Conservation (phyloP, 1,140 invertebrate species). For the Bradysia coprophila region DNA sequence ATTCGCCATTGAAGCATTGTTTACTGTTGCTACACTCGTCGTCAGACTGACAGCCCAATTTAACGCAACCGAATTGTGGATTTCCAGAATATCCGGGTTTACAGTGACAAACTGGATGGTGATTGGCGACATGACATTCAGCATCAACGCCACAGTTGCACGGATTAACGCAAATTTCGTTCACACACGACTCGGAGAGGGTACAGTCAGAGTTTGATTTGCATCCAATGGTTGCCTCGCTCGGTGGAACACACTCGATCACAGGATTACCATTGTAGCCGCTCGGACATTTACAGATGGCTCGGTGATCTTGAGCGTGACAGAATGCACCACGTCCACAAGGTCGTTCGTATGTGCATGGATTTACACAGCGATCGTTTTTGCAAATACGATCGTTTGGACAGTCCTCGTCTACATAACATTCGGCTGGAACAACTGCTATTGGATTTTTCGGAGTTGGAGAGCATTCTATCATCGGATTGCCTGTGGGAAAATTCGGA, state of each 20-base stretch:
- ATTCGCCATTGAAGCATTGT: slow-evolving; percentile 65
- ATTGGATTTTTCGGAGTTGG: slow-evolving; percentile 27
- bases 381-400: slow-evolving; percentile 48
- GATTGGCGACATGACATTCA: slow-evolving; percentile 56
- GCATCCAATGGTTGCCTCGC: slow-evolving; percentile 42
- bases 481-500: too few species aligned
- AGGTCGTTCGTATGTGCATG: slow-evolving; percentile 42
- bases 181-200: slow-evolving; percentile 58
- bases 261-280: slow-evolving; percentile 56
- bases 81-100: slow-evolving; percentile 61
- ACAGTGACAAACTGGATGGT: slow-evolving; percentile 67
- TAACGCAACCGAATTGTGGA: slow-evolving; percentile 57
- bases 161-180: slow-evolving; percentile 55
- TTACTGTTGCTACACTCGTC: slow-evolving; percentile 56
- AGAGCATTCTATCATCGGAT: too few species aligned
- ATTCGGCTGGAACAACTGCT: slow-evolving; percentile 37
- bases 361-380: slow-evolving; percentile 58
- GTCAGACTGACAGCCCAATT: slow-evolving; percentile 66
- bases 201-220: slow-evolving; percentile 61
- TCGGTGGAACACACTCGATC: slow-evolving; percentile 48
- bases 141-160: slow-evolving; percentile 71
- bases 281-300: slow-evolving; percentile 60
- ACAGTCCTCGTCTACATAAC: slow-evolving; percentile 58
- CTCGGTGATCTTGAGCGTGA: slow-evolving; percentile 48
- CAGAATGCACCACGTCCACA: slow-evolving; percentile 65